phyloP scores from a whole-genome alignment of 2,888 invertebrate genomes.

The Zootermopsis nevadensis region DNA sequence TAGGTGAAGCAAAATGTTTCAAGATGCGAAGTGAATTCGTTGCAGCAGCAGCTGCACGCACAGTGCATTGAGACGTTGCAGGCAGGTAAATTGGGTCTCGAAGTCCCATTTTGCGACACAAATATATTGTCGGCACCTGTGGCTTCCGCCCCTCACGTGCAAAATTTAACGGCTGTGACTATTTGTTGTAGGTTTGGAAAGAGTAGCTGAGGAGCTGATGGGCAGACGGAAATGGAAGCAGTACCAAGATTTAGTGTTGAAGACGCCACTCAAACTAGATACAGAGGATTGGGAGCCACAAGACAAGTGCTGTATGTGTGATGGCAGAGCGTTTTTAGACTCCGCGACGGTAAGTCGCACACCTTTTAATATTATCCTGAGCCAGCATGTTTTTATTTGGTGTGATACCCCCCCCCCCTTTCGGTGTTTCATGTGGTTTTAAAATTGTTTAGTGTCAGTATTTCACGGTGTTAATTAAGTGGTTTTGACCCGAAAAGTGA shows the following conservation, averaged over 20 bases:
- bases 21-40: neutral
- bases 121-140: neutral
- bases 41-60: constrained; percentile 1
- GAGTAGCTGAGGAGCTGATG: constrained; percentile 97
- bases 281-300: constrained; percentile 75
- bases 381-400: too few relatives aligned
- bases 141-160: neutral
- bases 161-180: neutral
- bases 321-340: constrained; percentile 56
- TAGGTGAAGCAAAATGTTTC: constrained; percentile 48
- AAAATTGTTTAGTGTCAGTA: too few relatives aligned
- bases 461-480: too few relatives aligned
- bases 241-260: constrained; percentile 82
- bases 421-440: too few relatives aligned
- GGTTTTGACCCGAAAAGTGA: too few relatives aligned
- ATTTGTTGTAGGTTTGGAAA: constrained; percentile 85
- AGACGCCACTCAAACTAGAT: constrained; percentile 56
- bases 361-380: too few relatives aligned
- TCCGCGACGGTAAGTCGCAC: constrained; percentile 47
- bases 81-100: neutral
- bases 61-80: neutral
- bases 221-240: constrained; percentile 96
- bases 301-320: constrained; percentile 88
- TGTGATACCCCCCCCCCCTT: too few relatives aligned
- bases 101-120: too few relatives aligned